Conservation (phyloP, 1,140 invertebrate genomes). For the Agrypnia vestita region DNA sequence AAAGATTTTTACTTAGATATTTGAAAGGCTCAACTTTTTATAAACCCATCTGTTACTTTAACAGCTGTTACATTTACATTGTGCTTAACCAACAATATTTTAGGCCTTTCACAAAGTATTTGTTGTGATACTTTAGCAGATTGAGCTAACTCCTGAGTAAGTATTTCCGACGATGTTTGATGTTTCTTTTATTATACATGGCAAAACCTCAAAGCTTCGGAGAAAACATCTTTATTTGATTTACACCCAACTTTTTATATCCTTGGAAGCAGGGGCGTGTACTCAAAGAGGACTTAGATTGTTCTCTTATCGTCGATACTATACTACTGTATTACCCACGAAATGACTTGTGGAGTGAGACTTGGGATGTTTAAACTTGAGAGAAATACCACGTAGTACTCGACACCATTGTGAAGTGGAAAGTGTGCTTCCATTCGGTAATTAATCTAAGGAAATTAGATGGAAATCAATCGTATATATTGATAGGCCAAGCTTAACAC, state of each 20-base stretch:
- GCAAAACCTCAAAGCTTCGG: not conserved
- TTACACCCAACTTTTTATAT: not conserved
- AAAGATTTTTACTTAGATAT: not conserved
- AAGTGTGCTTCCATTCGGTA: too few species aligned
- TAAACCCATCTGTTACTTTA: not conserved
- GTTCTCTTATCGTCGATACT: too few species aligned
- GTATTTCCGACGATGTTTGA: slow-evolving; percentile 15
- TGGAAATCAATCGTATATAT: too few species aligned
- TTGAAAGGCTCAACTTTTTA: not conserved
- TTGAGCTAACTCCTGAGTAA: slow-evolving; percentile 17
- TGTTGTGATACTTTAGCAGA: slow-evolving; percentile 8
- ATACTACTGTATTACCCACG: too few species aligned
- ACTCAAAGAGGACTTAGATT: too few species aligned
- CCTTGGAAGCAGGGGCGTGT: not conserved
- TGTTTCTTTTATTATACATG: slow-evolving; percentile 30
- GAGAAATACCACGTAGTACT: too few species aligned
- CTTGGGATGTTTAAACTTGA: too few species aligned
- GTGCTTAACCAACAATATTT: slow-evolving; percentile 2
- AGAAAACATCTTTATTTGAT: not conserved
- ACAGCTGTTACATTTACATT: slow-evolving; percentile 6
- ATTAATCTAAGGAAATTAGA: too few species aligned
- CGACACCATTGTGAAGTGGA: too few species aligned
- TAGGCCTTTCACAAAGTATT: not conserved
- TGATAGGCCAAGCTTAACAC: too few species aligned
- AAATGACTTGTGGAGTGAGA: too few species aligned